Evolutionary conservation across 2,797 vertebrate species (phyloP).

Genomic region (Benthosema pterotum): DNA sequence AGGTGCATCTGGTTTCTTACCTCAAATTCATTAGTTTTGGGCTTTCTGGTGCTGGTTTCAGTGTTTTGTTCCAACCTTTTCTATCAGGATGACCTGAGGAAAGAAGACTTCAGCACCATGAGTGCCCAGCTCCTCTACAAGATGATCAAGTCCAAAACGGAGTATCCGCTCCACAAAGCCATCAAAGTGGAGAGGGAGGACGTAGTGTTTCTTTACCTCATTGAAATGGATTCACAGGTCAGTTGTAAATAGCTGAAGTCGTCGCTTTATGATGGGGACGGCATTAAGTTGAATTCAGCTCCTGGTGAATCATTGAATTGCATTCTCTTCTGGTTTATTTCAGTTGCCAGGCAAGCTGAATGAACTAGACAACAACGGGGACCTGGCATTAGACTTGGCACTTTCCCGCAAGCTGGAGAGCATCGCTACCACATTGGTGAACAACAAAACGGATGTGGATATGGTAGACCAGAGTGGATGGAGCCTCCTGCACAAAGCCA

Average conservation of each 20-base stretch:
- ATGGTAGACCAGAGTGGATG: conserved; percentile 95
- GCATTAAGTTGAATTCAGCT: background rate
- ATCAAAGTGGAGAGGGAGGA: conserved; percentile 98
- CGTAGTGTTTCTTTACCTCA: conserved; percentile 96
- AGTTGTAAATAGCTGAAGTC: background rate
- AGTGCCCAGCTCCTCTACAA: conserved; percentile 95
- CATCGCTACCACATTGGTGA: conserved; percentile 94
- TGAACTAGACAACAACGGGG: conserved; percentile 93
- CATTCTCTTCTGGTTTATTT: conserved; percentile 15
- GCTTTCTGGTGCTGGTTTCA: too few relatives aligned
- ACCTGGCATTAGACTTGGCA: conserved; percentile 93
- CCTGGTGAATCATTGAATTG: background rate
- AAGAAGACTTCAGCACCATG: conserved; percentile 98
- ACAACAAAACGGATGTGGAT: conserved; percentile 93
- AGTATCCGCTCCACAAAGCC: conserved; percentile 96
- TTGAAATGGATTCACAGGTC: conserved; percentile 98
- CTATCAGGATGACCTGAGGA: conserved; percentile 91
- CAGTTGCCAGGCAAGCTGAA: conserved; percentile 95
- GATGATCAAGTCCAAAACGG: conserved; percentile 99
- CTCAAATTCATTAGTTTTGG: too few relatives aligned
- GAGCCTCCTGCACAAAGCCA: conserved; percentile 97
- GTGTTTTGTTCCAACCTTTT: background rate
- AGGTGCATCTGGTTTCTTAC: too few relatives aligned
- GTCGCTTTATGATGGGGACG: too few relatives aligned
- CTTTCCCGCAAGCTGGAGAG: conserved; percentile 91